Base-by-base conservation (phyloP, 2,113 vertebrate species). In the Scolopax mira region DNA sequence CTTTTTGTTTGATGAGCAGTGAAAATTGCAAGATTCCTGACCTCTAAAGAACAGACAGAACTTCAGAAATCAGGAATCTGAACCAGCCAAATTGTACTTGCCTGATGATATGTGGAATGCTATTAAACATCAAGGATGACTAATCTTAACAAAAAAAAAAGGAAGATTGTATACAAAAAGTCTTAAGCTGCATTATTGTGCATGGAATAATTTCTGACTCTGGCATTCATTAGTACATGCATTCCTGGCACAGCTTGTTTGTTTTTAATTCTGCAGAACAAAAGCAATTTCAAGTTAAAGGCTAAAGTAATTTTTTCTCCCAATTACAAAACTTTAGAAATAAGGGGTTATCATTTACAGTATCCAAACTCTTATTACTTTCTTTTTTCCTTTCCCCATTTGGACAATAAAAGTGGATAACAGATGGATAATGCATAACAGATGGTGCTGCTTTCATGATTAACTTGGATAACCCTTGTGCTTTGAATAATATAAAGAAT, bases 11-110 rank as follows among this genome's bases (percentile, higher is more conserved):
- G 64, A 81, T 39, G 72, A 74, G 3, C 81, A 71, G 35, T 90
- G 61, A 93, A 90, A 96, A 93, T 37, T 90, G 61, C 39, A 81
- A 55, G 39, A 90, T 86, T 88, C 69, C 37, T 91, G 73, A 33
- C 72, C 72, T 86, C 72, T 70, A 61, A 77, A 77, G 62, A 84
- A 55, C n/a, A 90, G 70, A 73, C 5, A 55, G 18, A 78, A 73
- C 70, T 83, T 88, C 75, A 92, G 75, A 83, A 88, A 85, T 48
- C 39, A 72, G 23, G 57, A 75, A 66, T 73, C 54, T 65, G 62
- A 65, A 42, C 41, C 62, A 65, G 39, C 18, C 83, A 83, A 94
- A 88, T 31, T 62, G 24, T 46, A 31, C 10, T 65, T 88, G 83
- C 9, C 49, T 67, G 74, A 13, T n/a, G 33, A 13, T 62, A 65